Percentiles rank a stretch among this genome's conserved stretches.
phyloP scores from a whole-genome alignment of 2,113 vertebrate genomes.

The Nyctibius bracteatus region DNA sequence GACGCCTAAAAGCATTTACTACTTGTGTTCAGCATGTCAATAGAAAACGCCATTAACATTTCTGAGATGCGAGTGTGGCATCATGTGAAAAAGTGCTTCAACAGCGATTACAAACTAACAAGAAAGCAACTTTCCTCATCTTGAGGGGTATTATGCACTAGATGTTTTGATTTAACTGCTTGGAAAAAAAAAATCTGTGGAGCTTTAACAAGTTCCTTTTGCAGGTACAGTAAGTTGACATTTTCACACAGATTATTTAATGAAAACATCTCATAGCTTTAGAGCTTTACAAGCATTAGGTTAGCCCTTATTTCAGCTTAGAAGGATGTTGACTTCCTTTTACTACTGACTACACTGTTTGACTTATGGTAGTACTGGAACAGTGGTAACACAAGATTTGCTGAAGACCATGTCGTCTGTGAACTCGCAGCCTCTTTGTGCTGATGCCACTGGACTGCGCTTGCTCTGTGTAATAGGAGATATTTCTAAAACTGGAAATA shows the following conservation, averaged over 20 bases:
- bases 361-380: background rate
- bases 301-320: background rate
- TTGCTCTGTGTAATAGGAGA: background rate
- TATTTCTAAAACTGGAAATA: background rate
- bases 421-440: background rate
- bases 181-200: background rate
- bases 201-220: background rate
- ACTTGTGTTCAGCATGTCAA: background rate
- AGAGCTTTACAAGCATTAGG: background rate
- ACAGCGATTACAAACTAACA: background rate
- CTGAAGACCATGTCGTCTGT: background rate
- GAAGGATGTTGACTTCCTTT: no score
- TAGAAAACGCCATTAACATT: background rate
- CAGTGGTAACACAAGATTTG: background rate
- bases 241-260: background rate
- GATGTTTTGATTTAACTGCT: background rate
- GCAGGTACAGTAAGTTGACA: background rate
- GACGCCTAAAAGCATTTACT: background rate
- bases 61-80: background rate
- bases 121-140: background rate
- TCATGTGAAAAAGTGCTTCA: background rate
- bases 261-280: background rate
- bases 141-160: fast-evolving
- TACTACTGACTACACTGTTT: background rate
- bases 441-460: fast-evolving